Percentiles rank a stretch among this genome's conserved stretches.
Evolutionary conservation across 1,140 invertebrate species (phyloP).

Genomic region (Cydia splendana): DNA sequence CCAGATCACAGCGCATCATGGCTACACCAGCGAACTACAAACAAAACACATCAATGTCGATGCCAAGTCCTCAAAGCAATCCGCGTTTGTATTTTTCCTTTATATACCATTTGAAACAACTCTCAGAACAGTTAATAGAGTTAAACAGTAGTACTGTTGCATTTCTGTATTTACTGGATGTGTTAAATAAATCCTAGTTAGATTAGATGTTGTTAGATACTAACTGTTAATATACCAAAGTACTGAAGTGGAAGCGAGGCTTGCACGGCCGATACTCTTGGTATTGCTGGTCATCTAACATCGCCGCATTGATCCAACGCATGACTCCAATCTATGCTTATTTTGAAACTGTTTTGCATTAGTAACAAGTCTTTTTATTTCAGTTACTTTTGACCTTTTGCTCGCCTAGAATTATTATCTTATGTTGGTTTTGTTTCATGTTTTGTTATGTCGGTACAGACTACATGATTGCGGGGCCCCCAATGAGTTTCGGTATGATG

Average conservation of each 20-base stretch:
- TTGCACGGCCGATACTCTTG: constrained; percentile 62
- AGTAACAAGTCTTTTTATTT: constrained; percentile 61
- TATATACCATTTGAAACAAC: constrained; percentile 36
- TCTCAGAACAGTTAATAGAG: constrained; percentile 31
- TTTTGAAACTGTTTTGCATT: constrained; percentile 64
- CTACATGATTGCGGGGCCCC: constrained; percentile 86
- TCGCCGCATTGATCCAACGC: constrained; percentile 58
- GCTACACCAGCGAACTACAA: constrained; percentile 88
- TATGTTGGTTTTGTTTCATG: constrained; percentile 82
- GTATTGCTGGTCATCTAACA: constrained; percentile 71
- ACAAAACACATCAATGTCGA: constrained; percentile 84
- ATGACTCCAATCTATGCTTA: constrained; percentile 71
- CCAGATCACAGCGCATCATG: constrained; percentile 72
- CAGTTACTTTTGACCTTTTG: constrained; percentile 63
- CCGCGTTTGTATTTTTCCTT: constrained; percentile 76
- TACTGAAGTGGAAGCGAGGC: constrained; percentile 60
- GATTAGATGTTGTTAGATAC: constrained; percentile 65
- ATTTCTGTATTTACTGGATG: constrained; percentile 48
- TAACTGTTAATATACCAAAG: constrained; percentile 68
- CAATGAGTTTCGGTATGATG: constrained; percentile 88
- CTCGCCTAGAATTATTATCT: constrained; percentile 63
- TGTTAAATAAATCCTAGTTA: constrained; percentile 16
- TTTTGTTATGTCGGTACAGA: constrained; percentile 83
- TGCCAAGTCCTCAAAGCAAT: constrained; percentile 80
- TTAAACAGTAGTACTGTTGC: constrained; percentile 32